Percentiles rank a stretch among this genome's conserved stretches.
Conservation (phyloP, 2,113 vertebrate species). For the Desmodus rotundus region DNA sequence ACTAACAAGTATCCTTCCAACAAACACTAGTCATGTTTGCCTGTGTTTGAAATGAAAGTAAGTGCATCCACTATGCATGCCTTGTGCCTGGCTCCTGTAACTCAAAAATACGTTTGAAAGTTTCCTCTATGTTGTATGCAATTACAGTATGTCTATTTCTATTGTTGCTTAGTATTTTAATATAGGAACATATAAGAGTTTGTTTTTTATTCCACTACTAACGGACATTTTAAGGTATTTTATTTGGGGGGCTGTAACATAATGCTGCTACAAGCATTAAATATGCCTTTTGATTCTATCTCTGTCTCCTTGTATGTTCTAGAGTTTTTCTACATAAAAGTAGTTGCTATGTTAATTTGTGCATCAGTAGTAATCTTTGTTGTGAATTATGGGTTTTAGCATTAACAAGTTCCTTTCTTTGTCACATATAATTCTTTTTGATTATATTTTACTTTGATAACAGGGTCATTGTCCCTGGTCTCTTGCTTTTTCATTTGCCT, state of each 20-base stretch:
- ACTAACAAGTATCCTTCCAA: neutral
- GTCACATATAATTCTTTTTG: neutral
- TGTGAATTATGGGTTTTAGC: neutral
- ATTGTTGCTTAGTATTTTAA: neutral
- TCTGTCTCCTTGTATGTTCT: neutral
- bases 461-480: neutral
- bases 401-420: neutral
- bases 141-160: neutral
- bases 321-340: neutral
- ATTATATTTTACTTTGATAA: neutral
- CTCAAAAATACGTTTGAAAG: neutral
- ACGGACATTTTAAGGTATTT: no score
- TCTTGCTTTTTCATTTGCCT: neutral
- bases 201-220: no score
- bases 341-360: neutral
- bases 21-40: neutral
- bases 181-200: no score
- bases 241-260: neutral
- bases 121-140: neutral
- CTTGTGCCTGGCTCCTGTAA: neutral
- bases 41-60: neutral
- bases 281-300: neutral
- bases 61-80: neutral
- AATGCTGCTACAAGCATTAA: neutral
- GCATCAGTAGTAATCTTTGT: neutral